A percentile compares a stretch with the other conserved stretches of the same genome.
Conservation (phyloP, 2,113 vertebrate genomes). For the cat (Felis catus) region F.catus_Fca126_mat1.0 CM031415.1:108104001-108104500, state of each 20-base stretch:
- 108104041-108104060: too few relatives aligned
- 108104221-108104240: neutral
- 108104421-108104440: conserved; percentile 35
- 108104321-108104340: neutral
- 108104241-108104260: too few relatives aligned
- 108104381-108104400: neutral
- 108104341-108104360: neutral
- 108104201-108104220: neutral
- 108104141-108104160: neutral
- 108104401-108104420: conserved; percentile 40
- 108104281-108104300: neutral
- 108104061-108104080: too few relatives aligned
- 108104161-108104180: neutral
- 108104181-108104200: neutral
- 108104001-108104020: too few relatives aligned
- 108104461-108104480: conserved; percentile 79
- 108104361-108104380: neutral
- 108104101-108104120: neutral
- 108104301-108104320: neutral
- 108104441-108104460: conserved; percentile 62
- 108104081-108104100: neutral
- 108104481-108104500: conserved; percentile 67
- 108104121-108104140: neutral
- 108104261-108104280: neutral
- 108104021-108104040: too few relatives aligned